Evolutionary conservation across 2,888 invertebrate genomes (phyloP).

Genomic region (Trichopria drosophilae): DNA sequence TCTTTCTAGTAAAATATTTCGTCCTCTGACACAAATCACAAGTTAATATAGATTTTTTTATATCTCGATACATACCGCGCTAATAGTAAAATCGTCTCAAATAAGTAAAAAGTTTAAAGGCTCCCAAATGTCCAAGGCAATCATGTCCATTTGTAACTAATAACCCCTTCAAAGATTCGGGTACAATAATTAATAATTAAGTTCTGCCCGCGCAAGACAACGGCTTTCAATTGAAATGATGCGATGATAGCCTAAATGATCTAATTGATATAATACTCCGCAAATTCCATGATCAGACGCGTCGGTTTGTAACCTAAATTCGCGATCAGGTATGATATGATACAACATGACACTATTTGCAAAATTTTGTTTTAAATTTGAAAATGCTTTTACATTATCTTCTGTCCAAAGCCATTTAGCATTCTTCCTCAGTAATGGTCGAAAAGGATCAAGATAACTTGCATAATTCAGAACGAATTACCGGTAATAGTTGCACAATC

Average conservation of each 20-base stretch:
- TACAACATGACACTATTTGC: too few relatives aligned
- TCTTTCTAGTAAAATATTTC: slow-evolving; percentile 12
- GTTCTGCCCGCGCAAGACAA: too few relatives aligned
- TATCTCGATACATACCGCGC: slow-evolving; percentile 16
- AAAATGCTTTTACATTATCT: too few relatives aligned
- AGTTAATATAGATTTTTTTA: slow-evolving; percentile 15
- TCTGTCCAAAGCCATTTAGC: too few relatives aligned
- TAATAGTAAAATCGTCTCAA: slow-evolving; percentile 22
- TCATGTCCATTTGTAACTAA: too few relatives aligned
- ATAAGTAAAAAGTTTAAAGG: slow-evolving; percentile 24
- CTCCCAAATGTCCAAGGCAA: slow-evolving; percentile 22
- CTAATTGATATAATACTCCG: slow-evolving; percentile 29
- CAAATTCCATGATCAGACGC: slow-evolving; percentile 21
- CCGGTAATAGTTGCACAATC: slow-evolving; percentile 21
- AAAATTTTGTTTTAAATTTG: too few relatives aligned
- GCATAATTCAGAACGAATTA: background rate
- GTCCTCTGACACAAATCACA: slow-evolving; percentile 35
- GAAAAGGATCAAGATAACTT: background rate
- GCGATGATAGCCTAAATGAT: background rate
- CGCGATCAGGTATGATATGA: too few relatives aligned
- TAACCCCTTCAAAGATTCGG: too few relatives aligned
- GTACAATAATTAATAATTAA: too few relatives aligned
- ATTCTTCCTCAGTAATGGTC: too few relatives aligned
- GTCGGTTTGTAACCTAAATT: too few relatives aligned
- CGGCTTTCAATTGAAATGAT: too few relatives aligned